Conservation (phyloP, 1,140 invertebrate genomes). For the Coelopa frigida region DNA sequence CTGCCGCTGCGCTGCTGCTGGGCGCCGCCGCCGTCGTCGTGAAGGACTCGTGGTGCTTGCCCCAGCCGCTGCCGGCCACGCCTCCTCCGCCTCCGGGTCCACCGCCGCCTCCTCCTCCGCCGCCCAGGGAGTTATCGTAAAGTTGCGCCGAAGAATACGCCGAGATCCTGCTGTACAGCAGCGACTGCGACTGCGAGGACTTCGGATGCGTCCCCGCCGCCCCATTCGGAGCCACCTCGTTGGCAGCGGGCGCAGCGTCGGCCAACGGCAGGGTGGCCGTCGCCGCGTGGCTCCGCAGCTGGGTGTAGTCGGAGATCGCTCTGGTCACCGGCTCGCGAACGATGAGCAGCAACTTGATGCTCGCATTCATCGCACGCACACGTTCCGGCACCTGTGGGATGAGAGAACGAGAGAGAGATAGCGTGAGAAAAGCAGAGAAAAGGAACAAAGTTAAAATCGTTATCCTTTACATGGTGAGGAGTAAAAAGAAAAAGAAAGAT, state of each 20-base stretch:
- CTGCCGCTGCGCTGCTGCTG: slow-evolving; percentile 24
- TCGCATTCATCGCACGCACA: slow-evolving; percentile 87
- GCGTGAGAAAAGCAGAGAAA: too few relatives aligned
- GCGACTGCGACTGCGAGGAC: slow-evolving; percentile 16
- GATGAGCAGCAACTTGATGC: slow-evolving; percentile 86
- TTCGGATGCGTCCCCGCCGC: too few relatives aligned
- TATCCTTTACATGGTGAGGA: too few relatives aligned
- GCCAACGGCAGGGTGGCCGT: slow-evolving; percentile 52
- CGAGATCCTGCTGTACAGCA: slow-evolving; percentile 29
- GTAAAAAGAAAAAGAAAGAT: too few relatives aligned
- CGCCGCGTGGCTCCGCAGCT: slow-evolving; percentile 69
- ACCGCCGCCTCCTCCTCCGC: slow-evolving; percentile 7
- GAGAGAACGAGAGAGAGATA: background rate
- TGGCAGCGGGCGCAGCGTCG: slow-evolving; percentile 11
- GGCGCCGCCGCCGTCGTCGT: slow-evolving; percentile 6
- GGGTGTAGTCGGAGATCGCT: slow-evolving; percentile 94
- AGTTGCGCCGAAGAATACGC: slow-evolving; percentile 9
- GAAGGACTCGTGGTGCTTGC: background rate
- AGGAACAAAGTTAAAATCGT: too few relatives aligned
- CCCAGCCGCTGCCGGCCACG: background rate
- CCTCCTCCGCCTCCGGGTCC: background rate
- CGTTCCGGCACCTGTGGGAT: slow-evolving; percentile 66
- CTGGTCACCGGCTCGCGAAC: slow-evolving; percentile 91
- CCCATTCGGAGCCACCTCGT: too few relatives aligned
- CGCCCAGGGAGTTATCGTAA: slow-evolving; percentile 15